Percentiles rank a stretch among this genome's conserved stretches.
Evolutionary conservation across 2,888 invertebrate species (phyloP).

Genomic region (Dryocosmus kuriphilus): DNA sequence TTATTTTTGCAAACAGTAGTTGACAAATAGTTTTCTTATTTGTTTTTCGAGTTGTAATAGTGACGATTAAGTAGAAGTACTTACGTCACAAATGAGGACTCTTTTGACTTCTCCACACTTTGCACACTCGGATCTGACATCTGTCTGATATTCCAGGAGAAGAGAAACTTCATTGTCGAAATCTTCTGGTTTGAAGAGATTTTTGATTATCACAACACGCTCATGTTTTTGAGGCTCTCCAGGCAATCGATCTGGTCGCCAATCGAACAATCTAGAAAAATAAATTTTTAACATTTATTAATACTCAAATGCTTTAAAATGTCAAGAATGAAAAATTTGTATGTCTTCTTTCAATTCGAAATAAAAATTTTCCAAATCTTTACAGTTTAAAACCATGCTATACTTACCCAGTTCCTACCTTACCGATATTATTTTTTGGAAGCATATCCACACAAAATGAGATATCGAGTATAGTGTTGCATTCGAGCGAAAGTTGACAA

Average conservation of each 20-base stretch:
- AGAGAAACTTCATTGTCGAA: constrained; percentile 94
- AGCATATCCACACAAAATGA: too few relatives aligned
- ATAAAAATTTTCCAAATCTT: too few relatives aligned
- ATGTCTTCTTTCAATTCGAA: too few relatives aligned
- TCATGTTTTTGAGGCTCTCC: constrained; percentile 94
- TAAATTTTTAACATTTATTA: too few relatives aligned
- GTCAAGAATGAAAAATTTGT: too few relatives aligned
- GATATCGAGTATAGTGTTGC: too few relatives aligned
- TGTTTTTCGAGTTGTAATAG: neutral
- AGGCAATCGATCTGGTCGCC: constrained; percentile 95
- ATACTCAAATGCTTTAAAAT: too few relatives aligned
- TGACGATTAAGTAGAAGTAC: constrained; percentile 67
- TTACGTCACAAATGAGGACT: constrained; percentile 93
- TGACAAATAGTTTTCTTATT: neutral
- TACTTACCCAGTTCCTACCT: too few relatives aligned
- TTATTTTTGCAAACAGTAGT: neutral
- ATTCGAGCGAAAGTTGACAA: too few relatives aligned
- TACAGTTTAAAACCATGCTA: too few relatives aligned
- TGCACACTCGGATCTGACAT: constrained; percentile 91
- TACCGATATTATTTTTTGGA: too few relatives aligned
- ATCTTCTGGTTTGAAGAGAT: constrained; percentile 92
- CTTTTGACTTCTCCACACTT: constrained; percentile 96
- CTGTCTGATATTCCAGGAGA: constrained; percentile 94
- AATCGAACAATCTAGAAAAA: constrained; percentile 88
- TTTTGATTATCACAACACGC: constrained; percentile 93